A percentile compares a stretch with the other conserved stretches of the same genome.
Conservation (phyloP, 2,888 invertebrate genomes). For the Aphrophora alni region DNA sequence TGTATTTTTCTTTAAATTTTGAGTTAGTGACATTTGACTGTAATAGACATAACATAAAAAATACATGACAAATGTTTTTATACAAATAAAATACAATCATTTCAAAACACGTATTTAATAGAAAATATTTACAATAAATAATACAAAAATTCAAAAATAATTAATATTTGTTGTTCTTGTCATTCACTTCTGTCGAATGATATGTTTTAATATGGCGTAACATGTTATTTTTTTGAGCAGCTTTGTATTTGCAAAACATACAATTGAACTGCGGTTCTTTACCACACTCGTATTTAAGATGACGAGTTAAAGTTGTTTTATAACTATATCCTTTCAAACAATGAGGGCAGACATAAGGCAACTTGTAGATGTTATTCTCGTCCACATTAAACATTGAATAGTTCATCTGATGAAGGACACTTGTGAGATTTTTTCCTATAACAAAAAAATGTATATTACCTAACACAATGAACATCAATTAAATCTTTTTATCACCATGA, state of each 20-base stretch:
- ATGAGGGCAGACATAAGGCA: conserved; percentile 44
- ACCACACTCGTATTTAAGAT: conserved; percentile 49
- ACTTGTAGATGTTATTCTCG: background rate
- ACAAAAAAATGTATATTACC: background rate
- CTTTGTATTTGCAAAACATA: conserved; percentile 54
- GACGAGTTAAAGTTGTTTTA: conserved; percentile 31
- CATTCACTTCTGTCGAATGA: background rate
- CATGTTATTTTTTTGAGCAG: conserved; percentile 51
- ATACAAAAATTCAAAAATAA: background rate
- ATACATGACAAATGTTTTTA: too few species aligned
- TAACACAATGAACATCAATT: too few species aligned
- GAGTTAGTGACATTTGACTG: too few species aligned
- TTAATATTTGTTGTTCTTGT: background rate
- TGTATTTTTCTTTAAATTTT: too few species aligned
- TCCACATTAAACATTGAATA: background rate
- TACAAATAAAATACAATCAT: background rate
- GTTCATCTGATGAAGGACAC: background rate
- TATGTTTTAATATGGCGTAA: background rate
- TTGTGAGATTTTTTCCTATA: background rate
- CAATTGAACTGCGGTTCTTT: conserved; percentile 53
- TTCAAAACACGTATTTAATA: background rate
- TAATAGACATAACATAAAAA: too few species aligned
- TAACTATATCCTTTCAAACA: conserved; percentile 46
- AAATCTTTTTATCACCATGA: too few species aligned
- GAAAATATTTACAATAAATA: background rate